Evolutionary conservation across 2,797 vertebrate species (phyloP), one percentile per base, ranked within the genome.

Genomic region (Phaenicophaeus curvirostris): DNA sequence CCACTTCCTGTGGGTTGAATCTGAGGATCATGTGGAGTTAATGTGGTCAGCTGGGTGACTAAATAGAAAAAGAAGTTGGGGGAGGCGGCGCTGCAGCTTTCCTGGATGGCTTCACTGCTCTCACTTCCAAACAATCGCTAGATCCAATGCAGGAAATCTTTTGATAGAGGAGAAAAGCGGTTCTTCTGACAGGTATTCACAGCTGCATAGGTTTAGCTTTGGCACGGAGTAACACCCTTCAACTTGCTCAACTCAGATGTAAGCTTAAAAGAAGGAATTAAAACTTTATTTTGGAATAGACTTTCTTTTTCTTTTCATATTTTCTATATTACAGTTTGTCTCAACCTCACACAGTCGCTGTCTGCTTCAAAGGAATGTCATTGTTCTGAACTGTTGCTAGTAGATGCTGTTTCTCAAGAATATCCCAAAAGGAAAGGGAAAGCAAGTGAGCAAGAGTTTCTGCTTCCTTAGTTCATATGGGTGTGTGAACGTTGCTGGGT

Each of bases 391-490:
- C n/a, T 55, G 61, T 84, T 89, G 62, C 57, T 78, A 71, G 51
- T 33, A 71, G 85, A 68, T 84, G 65, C 50, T 71, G 31, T 74
- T 90, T 74, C 65, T 74, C 46, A 65, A 23, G 46, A 85, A 76
- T 41, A 77, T 79, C 87, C 79, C 82, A 61, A 57, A 67, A 91
- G 77, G 63, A 89, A 72, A 87, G 30, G 41, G 14, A 90, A 85
- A 89, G 89, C 65, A 54, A 95, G 54, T 83, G 92, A 95, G 79
- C 62, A 73, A 85, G 80, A 87, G 39, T 91, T 91, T 74, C 82
- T 92, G 58, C 73, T 91, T 91, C 90, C 15, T 1, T 42, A 12
- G 62, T 77, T 61, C 21, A 2, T 37, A 46, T 6, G 78, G 86
- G 68, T 25, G 50, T 89, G 85, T 80, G 89, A 61, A 23, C 19